Evolutionary conservation across 2,888 invertebrate species (phyloP).

Genomic region (Archips xylosteana): DNA sequence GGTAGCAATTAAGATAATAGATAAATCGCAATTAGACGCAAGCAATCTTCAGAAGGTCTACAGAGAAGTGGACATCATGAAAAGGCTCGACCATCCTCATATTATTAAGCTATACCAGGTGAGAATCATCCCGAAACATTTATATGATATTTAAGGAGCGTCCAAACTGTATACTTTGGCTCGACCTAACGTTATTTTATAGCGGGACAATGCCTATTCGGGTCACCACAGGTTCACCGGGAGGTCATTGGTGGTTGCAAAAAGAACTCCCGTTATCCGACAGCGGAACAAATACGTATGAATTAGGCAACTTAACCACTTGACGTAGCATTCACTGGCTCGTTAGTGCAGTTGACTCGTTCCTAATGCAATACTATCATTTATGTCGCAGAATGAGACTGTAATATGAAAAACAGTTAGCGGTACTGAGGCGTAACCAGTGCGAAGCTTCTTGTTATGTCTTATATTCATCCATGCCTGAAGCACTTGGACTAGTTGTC

Average conservation of each 20-base stretch:
- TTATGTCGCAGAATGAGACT: constrained; percentile 22
- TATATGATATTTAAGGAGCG: constrained; percentile 15
- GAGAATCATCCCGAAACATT: constrained; percentile 52
- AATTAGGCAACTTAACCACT: constrained; percentile 55
- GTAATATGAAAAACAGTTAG: constrained; percentile 36
- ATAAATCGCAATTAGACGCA: constrained; percentile 96
- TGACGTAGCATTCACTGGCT: constrained; percentile 46
- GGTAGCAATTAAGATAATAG: constrained; percentile 98
- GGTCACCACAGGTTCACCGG: constrained; percentile 45
- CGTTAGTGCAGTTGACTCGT: constrained; percentile 38
- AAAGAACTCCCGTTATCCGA: constrained; percentile 54
- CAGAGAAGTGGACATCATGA: constrained; percentile 99
- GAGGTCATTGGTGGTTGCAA: constrained; percentile 53
- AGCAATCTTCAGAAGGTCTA: constrained; percentile 97
- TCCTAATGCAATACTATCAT: constrained; percentile 25
- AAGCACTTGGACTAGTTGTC: constrained; percentile 36
- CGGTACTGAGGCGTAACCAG: constrained; percentile 34
- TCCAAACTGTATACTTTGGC: not conserved
- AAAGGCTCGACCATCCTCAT: constrained; percentile 98
- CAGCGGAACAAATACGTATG: constrained; percentile 60
- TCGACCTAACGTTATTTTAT: constrained; percentile 27
- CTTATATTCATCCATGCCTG: constrained; percentile 35
- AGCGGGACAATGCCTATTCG: constrained; percentile 37
- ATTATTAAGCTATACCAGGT: constrained; percentile 99
- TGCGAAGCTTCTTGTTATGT: constrained; percentile 30